Percentiles rank a stretch among this genome's conserved stretches.
Conservation (phyloP, 37 sponge, comb jelly and placozoan species). For the Corticium candelabrum region DNA sequence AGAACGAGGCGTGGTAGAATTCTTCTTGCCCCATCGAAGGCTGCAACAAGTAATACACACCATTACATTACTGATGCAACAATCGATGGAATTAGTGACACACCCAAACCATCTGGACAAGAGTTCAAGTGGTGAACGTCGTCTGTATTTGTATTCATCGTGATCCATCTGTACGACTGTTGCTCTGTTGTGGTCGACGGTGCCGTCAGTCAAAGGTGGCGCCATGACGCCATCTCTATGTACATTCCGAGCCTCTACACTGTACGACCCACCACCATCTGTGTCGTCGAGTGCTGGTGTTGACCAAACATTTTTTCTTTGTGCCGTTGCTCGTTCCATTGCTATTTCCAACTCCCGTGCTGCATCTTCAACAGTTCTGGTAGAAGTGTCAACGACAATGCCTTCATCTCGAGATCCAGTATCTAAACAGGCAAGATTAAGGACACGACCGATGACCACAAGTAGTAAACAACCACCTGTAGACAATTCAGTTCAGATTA, state of each 20-base stretch:
- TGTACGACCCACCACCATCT: background rate
- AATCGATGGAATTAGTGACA: background rate
- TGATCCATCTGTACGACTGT: background rate
- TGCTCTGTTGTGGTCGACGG: too few relatives aligned
- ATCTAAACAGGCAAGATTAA: too few relatives aligned
- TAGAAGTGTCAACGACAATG: background rate
- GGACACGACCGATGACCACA: too few relatives aligned
- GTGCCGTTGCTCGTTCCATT: background rate
- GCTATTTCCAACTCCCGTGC: background rate
- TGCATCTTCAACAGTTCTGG: background rate
- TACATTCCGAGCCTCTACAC: background rate
- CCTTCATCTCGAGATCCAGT: too few relatives aligned
- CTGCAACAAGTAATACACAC: background rate
- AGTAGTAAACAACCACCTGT: too few relatives aligned
- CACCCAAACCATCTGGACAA: conserved; percentile 20
- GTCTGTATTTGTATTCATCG: conserved; percentile 26
- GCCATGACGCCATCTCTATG: background rate
- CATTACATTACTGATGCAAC: background rate
- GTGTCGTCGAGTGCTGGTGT: background rate
- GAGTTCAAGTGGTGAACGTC: background rate
- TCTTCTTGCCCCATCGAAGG: background rate
- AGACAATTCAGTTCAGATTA: too few relatives aligned
- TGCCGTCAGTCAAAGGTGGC: background rate
- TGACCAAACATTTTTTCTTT: background rate
- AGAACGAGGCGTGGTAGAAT: background rate